Evolutionary conservation across 2,797 vertebrate genomes (phyloP), one percentile per base, ranked within the genome.

Genomic region (Eidolon dupreanum): DNA sequence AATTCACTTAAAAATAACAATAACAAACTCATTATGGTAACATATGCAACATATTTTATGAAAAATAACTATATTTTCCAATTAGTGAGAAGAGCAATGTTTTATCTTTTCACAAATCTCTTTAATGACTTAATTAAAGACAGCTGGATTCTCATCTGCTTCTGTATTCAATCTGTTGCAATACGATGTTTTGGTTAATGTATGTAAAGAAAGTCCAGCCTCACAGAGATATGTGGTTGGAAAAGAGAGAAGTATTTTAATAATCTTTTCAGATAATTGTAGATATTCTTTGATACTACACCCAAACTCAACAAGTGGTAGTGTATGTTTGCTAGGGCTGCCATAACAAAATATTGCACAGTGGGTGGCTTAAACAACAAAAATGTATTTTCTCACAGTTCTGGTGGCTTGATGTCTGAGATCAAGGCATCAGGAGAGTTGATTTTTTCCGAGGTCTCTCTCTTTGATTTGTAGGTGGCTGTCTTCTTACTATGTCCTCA

Each of bases 111-210:
- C 59, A 41, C n/a, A 70, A 97, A 41, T 84, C 82, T 88, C 71
- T 95, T 90, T 84, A 96, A 94, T 84, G 70, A 83, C 78, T 93
- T 94, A 84, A 93, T 93, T 88, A 71, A 94, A 90, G 82, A 36
- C 65, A 84, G 78, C 88, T 84, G 85, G 65, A 68, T 81, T 78
- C 49, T 86, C 79, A 43, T 82, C 59, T 81, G 49, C 61, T 63
- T 73, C 46, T 74, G 63, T 41, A 20, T 74, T 81, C 63, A 20
- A 6, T 43, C 65, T 66, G 41, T 71, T 96, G 78, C 38, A 38
- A 59, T 66, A n/a, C 41, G 38, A 75, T 87, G 36, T 70, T 90
- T 57, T 59, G 65, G 19, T 74, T 85, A 51, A 84, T 61, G 43
- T 63, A 73, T 43, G 78, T 77, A 78, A 88, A 65, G 77, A 59